These are phyloP conservation scores for Ischnus inquisitorius DNA, from an alignment of 2,888 invertebrate genomes.

Conservation along the genomic window DNA sequence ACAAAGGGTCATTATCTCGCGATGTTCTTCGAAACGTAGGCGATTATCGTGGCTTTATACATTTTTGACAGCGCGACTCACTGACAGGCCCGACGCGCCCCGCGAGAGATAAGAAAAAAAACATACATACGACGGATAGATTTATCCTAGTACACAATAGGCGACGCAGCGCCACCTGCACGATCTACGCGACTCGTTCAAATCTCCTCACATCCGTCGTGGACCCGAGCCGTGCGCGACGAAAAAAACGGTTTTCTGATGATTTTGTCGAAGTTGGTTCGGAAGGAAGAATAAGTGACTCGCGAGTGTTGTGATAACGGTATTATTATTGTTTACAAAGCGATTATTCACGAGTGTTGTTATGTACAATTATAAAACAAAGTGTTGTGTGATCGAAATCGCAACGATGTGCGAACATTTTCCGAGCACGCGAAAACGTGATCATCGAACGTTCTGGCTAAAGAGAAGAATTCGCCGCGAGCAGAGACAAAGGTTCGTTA, in stretches of 20 bases:
- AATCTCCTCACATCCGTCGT: too few species aligned
- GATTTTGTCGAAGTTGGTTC: neutral
- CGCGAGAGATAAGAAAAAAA: conserved; percentile 7
- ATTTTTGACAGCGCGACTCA: conserved; percentile 52
- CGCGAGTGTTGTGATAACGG: conserved; percentile 32
- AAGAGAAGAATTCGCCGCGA: conserved; percentile 2
- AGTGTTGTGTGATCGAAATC: neutral
- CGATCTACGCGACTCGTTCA: too few species aligned
- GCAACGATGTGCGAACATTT: conserved; percentile 43
- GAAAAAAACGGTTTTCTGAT: too few species aligned
- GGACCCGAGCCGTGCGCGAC: too few species aligned
- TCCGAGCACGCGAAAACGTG: conserved; percentile 12
- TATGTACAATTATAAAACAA: conserved; percentile 45
- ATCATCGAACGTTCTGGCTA: neutral
- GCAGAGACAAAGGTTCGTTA: conserved; percentile 7
- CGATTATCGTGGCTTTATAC: conserved; percentile 3
- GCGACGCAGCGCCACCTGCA: too few species aligned
- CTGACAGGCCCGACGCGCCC: conserved; percentile 29
- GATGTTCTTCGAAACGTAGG: neutral
- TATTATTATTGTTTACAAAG: conserved; percentile 60
- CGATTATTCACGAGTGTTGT: conserved; percentile 62
- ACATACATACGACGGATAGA: too few species aligned
- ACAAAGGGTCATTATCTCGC: conserved; percentile 3
- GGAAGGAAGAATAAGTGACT: conserved; percentile 16
- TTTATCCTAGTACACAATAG: too few species aligned